These are phyloP conservation scores for Theropithecus gelada DNA, from an alignment of 2,113 vertebrate species.

Conservation along the genomic window DNA sequence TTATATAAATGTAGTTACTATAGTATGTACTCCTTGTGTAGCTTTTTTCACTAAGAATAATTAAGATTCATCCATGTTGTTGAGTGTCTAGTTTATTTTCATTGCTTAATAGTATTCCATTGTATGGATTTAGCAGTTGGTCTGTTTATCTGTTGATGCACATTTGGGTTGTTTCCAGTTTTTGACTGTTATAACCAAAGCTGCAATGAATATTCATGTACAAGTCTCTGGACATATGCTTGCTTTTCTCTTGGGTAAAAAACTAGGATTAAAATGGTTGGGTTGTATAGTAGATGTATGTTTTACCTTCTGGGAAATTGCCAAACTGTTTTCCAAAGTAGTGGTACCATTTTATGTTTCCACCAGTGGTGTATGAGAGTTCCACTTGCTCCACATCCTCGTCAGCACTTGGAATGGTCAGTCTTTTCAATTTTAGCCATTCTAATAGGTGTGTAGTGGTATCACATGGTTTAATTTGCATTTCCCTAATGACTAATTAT, in stretches of 20 bases:
- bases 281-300: background rate
- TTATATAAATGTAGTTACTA: background rate
- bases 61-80: background rate
- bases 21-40: background rate
- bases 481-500: slow-evolving; percentile 8
- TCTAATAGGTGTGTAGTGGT: background rate
- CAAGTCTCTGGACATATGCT: background rate
- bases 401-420: background rate
- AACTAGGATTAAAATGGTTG: background rate
- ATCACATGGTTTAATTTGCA: slow-evolving; percentile 4
- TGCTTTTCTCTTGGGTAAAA: background rate
- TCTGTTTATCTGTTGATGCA: background rate
- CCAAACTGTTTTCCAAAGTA: background rate
- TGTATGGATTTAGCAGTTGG: background rate
- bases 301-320: background rate
- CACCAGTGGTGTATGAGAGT: background rate
- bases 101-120: background rate
- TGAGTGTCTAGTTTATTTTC: background rate
- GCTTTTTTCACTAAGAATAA: background rate
- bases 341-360: slow-evolving; percentile 28
- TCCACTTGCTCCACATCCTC: background rate
- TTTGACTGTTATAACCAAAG: background rate
- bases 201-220: background rate
- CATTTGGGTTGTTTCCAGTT: background rate
- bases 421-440: background rate